Percentiles rank a stretch among this genome's conserved stretches.
Conservation (phyloP, 2,113 vertebrate species). For the Antennarius striatus region DNA sequence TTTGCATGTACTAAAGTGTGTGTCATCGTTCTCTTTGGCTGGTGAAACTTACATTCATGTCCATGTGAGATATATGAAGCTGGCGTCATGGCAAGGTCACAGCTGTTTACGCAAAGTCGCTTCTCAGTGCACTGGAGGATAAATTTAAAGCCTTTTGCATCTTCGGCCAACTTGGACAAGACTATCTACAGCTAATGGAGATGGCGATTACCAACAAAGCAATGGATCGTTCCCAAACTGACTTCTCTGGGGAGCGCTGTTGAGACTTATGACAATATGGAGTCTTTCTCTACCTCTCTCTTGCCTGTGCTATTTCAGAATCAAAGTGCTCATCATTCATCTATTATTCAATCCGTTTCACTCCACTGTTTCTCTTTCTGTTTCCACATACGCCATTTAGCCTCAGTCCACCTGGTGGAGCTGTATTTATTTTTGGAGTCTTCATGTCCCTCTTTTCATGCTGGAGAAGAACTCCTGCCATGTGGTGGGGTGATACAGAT, state of each 20-base stretch:
- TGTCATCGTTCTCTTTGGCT: too few relatives aligned
- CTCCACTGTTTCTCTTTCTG: conserved; percentile 72
- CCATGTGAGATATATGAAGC: neutral
- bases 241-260: conserved; percentile 44
- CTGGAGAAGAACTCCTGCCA: neutral
- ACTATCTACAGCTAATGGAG: conserved; percentile 48
- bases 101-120: conserved; percentile 6
- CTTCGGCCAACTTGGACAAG: conserved; percentile 39
- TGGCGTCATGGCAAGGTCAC: conserved; percentile 1
- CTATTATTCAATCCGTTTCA: conserved; percentile 78
- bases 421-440: conserved; percentile 65
- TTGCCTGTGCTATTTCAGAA: conserved; percentile 74
- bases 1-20: too few relatives aligned
- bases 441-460: conserved; percentile 23
- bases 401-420: conserved; percentile 67
- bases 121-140: conserved; percentile 18
- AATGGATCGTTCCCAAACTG: conserved; percentile 52
- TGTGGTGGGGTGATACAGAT: too few relatives aligned
- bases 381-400: conserved; percentile 67
- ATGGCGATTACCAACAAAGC: conserved; percentile 54
- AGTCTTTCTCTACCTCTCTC: conserved; percentile 42
- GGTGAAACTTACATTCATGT: neutral
- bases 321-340: conserved; percentile 78
- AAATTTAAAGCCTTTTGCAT: conserved; percentile 16
- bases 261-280: conserved; percentile 43